A percentile compares a stretch with the other conserved stretches of the same genome.
Evolutionary conservation across 2,113 vertebrate species (phyloP).

Genomic region (Sarotherodon lohbergeri): DNA sequence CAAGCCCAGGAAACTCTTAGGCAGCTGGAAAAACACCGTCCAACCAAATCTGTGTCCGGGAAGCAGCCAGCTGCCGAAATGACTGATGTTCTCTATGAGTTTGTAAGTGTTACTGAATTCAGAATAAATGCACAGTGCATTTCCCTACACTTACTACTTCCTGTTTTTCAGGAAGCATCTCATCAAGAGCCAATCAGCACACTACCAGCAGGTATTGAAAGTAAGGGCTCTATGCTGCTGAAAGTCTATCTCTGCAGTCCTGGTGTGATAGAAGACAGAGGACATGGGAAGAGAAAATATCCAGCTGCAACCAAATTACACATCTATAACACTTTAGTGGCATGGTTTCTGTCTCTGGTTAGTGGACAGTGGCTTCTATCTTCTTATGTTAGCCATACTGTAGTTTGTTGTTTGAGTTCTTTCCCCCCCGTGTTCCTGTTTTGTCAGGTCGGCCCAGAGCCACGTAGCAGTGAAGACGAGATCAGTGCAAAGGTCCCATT

Average conservation of each 20-base stretch:
- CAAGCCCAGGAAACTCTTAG: conserved; percentile 40
- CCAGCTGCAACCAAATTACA: conserved; percentile 22
- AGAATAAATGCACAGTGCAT: background rate
- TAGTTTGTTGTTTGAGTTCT: background rate
- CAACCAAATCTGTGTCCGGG: conserved; percentile 51
- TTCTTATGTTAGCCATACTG: background rate
- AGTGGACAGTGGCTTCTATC: conserved; percentile 12
- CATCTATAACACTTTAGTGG: conserved; percentile 61
- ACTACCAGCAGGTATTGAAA: conserved; percentile 19
- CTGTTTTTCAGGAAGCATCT: conserved; percentile 65
- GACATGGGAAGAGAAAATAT: background rate
- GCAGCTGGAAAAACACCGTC: conserved; percentile 56
- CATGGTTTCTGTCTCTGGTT: conserved; percentile 75
- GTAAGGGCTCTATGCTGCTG: conserved; percentile 54
- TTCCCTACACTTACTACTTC: background rate
- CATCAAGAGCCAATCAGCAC: conserved; percentile 46
- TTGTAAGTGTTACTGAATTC: conserved; percentile 29
- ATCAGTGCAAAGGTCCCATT: conserved; percentile 46
- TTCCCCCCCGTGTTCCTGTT: background rate
- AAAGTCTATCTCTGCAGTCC: conserved; percentile 59
- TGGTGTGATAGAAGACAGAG: conserved; percentile 25
- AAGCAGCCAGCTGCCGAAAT: conserved; percentile 64
- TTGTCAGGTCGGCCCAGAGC: conserved; percentile 10
- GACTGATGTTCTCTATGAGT: conserved; percentile 64
- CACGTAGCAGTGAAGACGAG: background rate